phyloP scores from a whole-genome alignment of 2,888 invertebrate genomes.

The Calameuta filiformis region DNA sequence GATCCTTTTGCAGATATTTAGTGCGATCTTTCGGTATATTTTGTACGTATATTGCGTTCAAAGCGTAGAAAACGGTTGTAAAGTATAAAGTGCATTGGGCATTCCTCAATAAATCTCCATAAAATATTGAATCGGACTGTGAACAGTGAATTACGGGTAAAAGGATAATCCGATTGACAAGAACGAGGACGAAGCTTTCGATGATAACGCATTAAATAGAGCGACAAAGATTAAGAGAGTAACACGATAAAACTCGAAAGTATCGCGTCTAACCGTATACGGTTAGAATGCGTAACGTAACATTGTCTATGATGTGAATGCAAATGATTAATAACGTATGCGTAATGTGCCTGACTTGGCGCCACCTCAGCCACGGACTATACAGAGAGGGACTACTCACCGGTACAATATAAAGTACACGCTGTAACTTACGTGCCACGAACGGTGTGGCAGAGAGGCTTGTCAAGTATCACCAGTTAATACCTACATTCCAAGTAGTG shows the following conservation, averaged over 20 bases:
- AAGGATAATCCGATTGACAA: background rate
- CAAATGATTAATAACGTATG: slow-evolving; percentile 26
- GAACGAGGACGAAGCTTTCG: background rate
- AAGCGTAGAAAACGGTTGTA: background rate
- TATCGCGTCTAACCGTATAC: background rate
- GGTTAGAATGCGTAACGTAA: background rate
- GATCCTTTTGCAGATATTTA: too few species aligned
- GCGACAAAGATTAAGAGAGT: background rate
- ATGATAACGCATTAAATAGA: background rate
- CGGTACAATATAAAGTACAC: background rate
- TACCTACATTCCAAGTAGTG: slow-evolving; percentile 6
- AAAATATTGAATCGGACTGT: background rate
- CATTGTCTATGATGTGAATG: slow-evolving; percentile 24
- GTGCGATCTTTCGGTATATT: too few species aligned
- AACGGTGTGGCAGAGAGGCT: background rate
- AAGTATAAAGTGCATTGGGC: background rate
- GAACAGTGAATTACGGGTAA: background rate
- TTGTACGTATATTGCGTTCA: background rate
- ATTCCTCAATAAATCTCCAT: background rate
- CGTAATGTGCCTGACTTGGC: slow-evolving; percentile 27
- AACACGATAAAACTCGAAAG: background rate
- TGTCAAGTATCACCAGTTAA: slow-evolving; percentile 2
- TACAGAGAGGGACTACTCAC: background rate
- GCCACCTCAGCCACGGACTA: slow-evolving; percentile 24
- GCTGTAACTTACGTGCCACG: background rate